Conservation (phyloP, 2,113 vertebrate species). For the Zootoca vivipara region DNA sequence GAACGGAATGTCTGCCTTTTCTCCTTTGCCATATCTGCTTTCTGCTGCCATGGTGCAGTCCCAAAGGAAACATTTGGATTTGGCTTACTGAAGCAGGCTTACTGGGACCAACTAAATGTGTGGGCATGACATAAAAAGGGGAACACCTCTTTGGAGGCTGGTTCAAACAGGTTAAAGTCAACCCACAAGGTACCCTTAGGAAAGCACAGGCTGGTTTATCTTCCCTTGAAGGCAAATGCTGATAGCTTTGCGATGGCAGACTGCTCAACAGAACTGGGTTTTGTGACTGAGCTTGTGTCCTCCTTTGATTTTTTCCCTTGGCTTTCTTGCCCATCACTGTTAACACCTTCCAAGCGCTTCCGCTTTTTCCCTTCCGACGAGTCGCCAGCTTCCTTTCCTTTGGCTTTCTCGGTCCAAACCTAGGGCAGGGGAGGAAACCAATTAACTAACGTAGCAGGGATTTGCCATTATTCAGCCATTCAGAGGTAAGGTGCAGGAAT, state of each 20-base stretch:
- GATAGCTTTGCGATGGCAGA: constrained; percentile 81
- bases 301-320: constrained; percentile 51
- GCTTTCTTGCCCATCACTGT: constrained; percentile 39
- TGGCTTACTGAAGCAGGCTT: no score
- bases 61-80: neutral
- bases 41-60: rapidly evolving
- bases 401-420: constrained; percentile 89
- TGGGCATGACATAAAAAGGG: neutral
- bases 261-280: constrained; percentile 76
- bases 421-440: constrained; percentile 53
- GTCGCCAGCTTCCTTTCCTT: constrained; percentile 68
- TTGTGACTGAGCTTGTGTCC: constrained; percentile 78
- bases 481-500: neutral
- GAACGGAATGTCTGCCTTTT: rapidly evolving
- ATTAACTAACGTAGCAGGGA: neutral
- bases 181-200: neutral
- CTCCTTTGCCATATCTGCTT: neutral
- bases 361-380: constrained; percentile 83
- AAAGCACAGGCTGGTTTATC: constrained; percentile 51
- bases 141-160: neutral
- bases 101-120: neutral
- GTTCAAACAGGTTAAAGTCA: neutral
- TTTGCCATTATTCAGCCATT: neutral
- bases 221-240: constrained; percentile 89
- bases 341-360: constrained; percentile 70